Evolutionary conservation across 1,140 invertebrate species (phyloP), one percentile per base, ranked within the genome.

Genomic region (Oncopodura yosiiana): DNA sequence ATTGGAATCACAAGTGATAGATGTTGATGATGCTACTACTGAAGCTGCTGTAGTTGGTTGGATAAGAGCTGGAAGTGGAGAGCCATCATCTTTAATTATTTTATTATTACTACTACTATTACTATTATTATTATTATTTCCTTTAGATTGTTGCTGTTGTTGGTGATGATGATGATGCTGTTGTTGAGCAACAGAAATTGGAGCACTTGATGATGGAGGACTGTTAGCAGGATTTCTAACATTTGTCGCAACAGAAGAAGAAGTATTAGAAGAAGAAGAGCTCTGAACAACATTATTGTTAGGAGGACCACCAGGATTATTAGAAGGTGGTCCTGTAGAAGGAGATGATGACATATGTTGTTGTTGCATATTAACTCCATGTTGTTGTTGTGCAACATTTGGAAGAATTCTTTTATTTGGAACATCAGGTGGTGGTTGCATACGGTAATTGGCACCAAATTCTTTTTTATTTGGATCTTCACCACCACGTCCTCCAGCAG

Each of bases 371-470:
- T 38, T 38, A 2, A 49, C 38, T 1, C 19, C 12, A 32, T 54
- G 42, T 18, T 29, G 43, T 4, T 19, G 21, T 11, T n/a, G 18
- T 19, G 37, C 30, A 19, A 49, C 41, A 0, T 16, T 14, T 12
- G 53, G 21, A n/a, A 49, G 14, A 11, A 24, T 18, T 19, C 57
- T 19, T 29, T 49, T 50, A 34, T 52, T 37, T 62, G 69, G 53
- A 69, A 70, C 63, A 2, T 57, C 51, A 16, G 43, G 16, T 64
- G 58, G 14, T n/a, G 16, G 16, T 30, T 56, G 50, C 21, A 80
- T 61, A 66, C 78, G 77, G 59, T 79, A 81, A 49, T 78, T 75
- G n/a, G 73, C 65, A 18, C 73, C 68, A 60, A 80, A 80, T 38
- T 78, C 75, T 62, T 78, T 75, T 11, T 80, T 52, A 34, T 79